A percentile compares a stretch with the other conserved stretches of the same genome.
Conservation (phyloP, 2,888 invertebrate genomes). For the Hypomecis punctinalis region DNA sequence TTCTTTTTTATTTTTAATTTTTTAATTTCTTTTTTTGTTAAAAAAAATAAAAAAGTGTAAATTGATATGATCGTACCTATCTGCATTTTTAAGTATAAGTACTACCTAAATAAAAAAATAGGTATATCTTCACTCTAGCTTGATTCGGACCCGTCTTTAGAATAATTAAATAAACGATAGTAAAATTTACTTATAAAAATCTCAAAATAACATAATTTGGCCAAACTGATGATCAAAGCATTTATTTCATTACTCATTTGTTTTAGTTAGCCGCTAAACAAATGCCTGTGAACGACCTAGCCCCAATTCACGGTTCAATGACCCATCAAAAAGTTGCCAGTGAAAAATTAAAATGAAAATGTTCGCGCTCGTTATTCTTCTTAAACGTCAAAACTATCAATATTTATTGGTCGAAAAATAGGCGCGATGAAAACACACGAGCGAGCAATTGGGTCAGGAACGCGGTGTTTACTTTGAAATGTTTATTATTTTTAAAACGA, state of each 20-base stretch:
- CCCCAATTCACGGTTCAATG: conserved; percentile 25
- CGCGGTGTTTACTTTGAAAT: conserved; percentile 18
- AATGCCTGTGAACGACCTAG: conserved; percentile 6
- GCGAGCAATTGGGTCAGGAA: conserved; percentile 26
- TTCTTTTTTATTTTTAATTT: no score
- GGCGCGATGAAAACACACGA: conserved; percentile 39
- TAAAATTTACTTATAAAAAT: no score
- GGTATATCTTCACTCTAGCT: no score
- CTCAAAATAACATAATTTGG: no score
- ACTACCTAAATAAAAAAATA: no score
- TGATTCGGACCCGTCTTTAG: no score
- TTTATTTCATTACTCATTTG: not conserved
- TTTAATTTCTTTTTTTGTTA: no score
- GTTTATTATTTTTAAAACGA: conserved; percentile 18
- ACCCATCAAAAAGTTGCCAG: conserved; percentile 16
- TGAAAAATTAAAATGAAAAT: conserved; percentile 33
- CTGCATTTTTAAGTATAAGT: no score
- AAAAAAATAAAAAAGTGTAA: no score
- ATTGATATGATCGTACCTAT: no score
- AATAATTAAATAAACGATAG: no score
- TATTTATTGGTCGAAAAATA: conserved; percentile 43
- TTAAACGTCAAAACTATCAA: conserved; percentile 42
- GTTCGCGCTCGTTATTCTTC: conserved; percentile 37
- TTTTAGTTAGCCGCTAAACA: not conserved
- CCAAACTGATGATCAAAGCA: no score